Evolutionary conservation across 2,113 vertebrate genomes (phyloP).

Genomic region (Osmerus mordax): DNA sequence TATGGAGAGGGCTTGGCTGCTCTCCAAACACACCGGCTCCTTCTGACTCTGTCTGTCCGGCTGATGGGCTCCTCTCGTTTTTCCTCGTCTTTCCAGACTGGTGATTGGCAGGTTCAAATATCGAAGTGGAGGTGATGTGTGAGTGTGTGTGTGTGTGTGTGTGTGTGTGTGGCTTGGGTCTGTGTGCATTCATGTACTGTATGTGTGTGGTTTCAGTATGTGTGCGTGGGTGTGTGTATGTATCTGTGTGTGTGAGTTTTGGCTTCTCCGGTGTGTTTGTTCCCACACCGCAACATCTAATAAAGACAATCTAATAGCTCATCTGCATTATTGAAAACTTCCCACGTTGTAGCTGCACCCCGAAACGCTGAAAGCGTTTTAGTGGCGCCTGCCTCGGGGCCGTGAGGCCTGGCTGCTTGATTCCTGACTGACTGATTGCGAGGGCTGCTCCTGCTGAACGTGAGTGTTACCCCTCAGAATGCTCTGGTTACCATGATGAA

Average conservation of each 20-base stretch:
- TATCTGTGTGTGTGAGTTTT: not conserved
- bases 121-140: constrained; percentile 16
- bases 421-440: too few species aligned
- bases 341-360: too few species aligned
- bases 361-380: too few species aligned
- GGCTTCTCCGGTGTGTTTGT: too few species aligned
- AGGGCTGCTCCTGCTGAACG: too few species aligned
- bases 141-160: constrained; percentile 15
- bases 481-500: too few species aligned
- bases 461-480: too few species aligned
- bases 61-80: constrained; percentile 20
- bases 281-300: too few species aligned
- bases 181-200: constrained; percentile 3
- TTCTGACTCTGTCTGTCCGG: not conserved
- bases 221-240: constrained; percentile 4
- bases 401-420: too few species aligned
- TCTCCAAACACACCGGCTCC: not conserved
- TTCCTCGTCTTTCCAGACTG: constrained; percentile 5
- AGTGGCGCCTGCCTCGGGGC: too few species aligned
- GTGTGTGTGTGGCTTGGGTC: not conserved
- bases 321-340: too few species aligned
- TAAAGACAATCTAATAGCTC: too few species aligned
- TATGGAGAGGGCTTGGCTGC: not conserved
- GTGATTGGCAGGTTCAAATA: constrained; percentile 39
- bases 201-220: not conserved